These are phyloP conservation scores for Taenaris catops DNA, from an alignment of 2,888 invertebrate species.

Conservation along the genomic window DNA sequence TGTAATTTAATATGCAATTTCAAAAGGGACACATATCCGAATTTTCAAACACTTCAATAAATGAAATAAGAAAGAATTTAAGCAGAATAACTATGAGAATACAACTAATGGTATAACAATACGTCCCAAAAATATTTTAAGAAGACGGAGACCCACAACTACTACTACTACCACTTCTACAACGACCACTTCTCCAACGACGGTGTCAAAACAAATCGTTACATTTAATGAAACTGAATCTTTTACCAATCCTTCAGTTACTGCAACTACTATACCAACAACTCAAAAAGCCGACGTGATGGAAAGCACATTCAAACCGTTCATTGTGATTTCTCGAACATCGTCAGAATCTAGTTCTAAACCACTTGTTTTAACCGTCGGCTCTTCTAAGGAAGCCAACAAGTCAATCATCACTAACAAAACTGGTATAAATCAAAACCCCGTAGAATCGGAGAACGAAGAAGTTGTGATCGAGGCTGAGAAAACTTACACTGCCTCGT, in stretches of 20 bases:
- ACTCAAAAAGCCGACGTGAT: conserved; percentile 30
- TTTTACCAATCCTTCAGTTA: conserved; percentile 18
- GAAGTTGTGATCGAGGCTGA: conserved; percentile 80
- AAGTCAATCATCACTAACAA: conserved; percentile 34
- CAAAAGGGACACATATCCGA: no score
- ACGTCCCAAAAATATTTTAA: conserved; percentile 48
- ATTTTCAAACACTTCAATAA: no score
- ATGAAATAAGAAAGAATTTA: conserved; percentile 37
- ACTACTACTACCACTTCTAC: conserved; percentile 52
- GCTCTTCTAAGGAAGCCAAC: conserved; percentile 31
- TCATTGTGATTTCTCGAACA: conserved; percentile 64
- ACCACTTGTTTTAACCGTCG: conserved; percentile 35
- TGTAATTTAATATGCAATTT: no score
- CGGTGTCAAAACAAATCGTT: no score
- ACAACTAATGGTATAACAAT: conserved; percentile 39
- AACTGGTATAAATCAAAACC: conserved; percentile 36
- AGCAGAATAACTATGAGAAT: conserved; percentile 43
- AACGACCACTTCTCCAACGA: conserved; percentile 30
- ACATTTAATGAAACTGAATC: conserved; percentile 17
- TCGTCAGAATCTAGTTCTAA: conserved; percentile 60
- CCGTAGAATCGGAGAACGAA: conserved; percentile 51
- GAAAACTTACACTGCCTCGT: conserved; percentile 80
- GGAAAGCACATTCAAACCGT: conserved; percentile 42
- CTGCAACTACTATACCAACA: conserved; percentile 22
- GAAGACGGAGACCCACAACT: conserved; percentile 66